Evolutionary conservation across 1,140 invertebrate species (phyloP).

Genomic region (Eupristina koningsbergeri): DNA sequence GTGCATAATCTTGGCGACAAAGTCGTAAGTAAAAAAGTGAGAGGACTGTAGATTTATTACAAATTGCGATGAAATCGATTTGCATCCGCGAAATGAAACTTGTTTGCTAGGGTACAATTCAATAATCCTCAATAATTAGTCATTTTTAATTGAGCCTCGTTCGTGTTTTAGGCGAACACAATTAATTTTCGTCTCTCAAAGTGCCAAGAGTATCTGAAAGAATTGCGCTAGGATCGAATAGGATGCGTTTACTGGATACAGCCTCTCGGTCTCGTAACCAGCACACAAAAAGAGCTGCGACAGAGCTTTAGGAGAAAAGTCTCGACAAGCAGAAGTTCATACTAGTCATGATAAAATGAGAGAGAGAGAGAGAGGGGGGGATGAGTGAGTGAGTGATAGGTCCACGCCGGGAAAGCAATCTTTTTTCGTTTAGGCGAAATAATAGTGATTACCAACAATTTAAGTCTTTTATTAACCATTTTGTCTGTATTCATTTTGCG

Average conservation of each 20-base stretch:
- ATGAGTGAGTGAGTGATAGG: too few relatives aligned
- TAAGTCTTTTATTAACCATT: background rate
- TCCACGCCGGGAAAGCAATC: too few relatives aligned
- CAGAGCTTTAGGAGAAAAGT: background rate
- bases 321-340: too few relatives aligned
- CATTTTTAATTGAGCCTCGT: background rate
- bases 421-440: background rate
- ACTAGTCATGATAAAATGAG: too few relatives aligned
- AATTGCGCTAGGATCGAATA: slow-evolving; percentile 34
- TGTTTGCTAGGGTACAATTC: background rate
- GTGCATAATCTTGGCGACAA: slow-evolving; percentile 77
- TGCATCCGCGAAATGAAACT: too few relatives aligned
- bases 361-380: too few relatives aligned
- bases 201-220: slow-evolving; percentile 29
- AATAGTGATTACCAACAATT: background rate
- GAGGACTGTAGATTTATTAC: background rate
- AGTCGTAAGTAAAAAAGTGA: slow-evolving; percentile 73
- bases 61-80: background rate
- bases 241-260: background rate
- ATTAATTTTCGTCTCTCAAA: slow-evolving; percentile 22
- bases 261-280: too few relatives aligned
- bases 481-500: background rate
- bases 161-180: background rate
- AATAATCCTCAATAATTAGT: background rate
- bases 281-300: background rate